Evolutionary conservation across 92 coral and sea anemone genomes (phyloP), one percentile per base, ranked within the genome.

Genomic region (Phymanthus crucifer): DNA sequence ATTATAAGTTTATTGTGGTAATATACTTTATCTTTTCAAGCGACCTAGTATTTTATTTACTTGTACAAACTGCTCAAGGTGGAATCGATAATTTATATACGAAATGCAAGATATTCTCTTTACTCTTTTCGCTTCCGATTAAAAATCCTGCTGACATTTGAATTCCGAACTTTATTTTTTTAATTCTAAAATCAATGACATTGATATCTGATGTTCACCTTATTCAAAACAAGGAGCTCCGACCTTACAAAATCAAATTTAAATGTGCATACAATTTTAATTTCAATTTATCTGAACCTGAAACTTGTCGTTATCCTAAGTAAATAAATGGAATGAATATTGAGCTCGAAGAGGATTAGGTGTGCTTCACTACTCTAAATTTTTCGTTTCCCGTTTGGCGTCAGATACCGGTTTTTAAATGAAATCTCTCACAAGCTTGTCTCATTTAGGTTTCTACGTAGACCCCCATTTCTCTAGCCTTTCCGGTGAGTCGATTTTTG

Each of bases 51-150:
- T 61, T 27, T 61, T 61, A 61, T 61, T 61, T 61, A 61, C 68
- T 11, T 24, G 29, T 12, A 61, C 68, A 61, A 61, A 34, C 68
- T 61, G 68, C 35, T 61, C 68, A 61, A 61, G 34, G 68, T 61
- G 8, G 68, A 61, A 61, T 61, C 17, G 34, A 1, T 5, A 61
- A 61, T 29, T 2, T 61, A 6, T 26, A 61, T 61, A 0, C 35
- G 1, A 61, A 21, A 61, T 26, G 68, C 32, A 34, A 61, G 29
- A 61, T 61, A 61, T 27, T 34, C 29, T 24, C 33, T 11, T 12
- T 14, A 24, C 4, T 61, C 33, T 3, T n/a, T 6, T 61, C 68
- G 68, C 68, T 61, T 61, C 68, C 33, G 35, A 33, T 24, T 27
- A 18, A 29, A 12, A 27, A 27, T n/a, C 32, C 35, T 61, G 29